These are phyloP conservation scores for Rhizomys pruinosus DNA, from an alignment of 2,113 vertebrate genomes.

Conservation along the genomic window DNA sequence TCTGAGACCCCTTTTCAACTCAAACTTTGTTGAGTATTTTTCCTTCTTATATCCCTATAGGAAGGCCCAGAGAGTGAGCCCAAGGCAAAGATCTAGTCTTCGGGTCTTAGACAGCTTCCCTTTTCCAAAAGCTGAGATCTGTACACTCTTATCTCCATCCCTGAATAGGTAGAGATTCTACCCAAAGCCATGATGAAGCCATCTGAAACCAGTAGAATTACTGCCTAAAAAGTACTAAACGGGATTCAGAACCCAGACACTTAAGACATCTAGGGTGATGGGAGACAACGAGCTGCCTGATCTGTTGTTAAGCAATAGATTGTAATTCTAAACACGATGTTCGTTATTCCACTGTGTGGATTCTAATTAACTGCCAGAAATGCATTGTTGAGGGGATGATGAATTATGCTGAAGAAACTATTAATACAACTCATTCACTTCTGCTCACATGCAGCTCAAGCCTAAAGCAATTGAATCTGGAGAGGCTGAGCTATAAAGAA, in stretches of 20 bases:
- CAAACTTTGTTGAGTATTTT: background rate
- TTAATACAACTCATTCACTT: constrained; percentile 88
- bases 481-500: constrained; percentile 49
- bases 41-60: accelerated
- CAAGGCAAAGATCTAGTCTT: background rate
- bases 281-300: constrained; percentile 58
- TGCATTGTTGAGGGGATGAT: constrained; percentile 90
- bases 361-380: constrained; percentile 94
- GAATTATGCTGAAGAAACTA: constrained; percentile 87
- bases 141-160: background rate
- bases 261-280: constrained; percentile 70
- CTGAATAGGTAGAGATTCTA: constrained; percentile 34
- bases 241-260: constrained; percentile 60
- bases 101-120: background rate
- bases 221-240: constrained; percentile 65
- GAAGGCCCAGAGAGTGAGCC: background rate
- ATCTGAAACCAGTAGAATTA: constrained; percentile 51
- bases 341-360: constrained; percentile 86
- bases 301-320: constrained; percentile 77
- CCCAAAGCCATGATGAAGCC: constrained; percentile 27
- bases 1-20: background rate
- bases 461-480: constrained; percentile 72
- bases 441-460: constrained; percentile 76
- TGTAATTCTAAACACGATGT: constrained; percentile 84
- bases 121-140: background rate